Conservation (phyloP, 2,888 invertebrate species). For the Amphipyra tragopoginis region DNA sequence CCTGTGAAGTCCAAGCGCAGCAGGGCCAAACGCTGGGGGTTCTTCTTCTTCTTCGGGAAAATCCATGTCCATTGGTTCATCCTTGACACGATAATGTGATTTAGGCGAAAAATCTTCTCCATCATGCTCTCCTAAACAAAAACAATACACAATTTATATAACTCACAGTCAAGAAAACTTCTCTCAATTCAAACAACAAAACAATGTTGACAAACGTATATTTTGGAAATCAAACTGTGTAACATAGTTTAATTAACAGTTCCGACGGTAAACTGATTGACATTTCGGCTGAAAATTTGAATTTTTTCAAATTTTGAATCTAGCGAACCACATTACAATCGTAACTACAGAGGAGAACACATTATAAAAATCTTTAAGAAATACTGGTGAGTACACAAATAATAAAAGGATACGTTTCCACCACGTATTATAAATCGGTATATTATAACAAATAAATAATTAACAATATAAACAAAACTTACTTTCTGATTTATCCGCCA, state of each 20-base stretch:
- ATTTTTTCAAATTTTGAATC: constrained; percentile 90
- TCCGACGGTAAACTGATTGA: constrained; percentile 72
- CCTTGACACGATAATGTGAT: constrained; percentile 83
- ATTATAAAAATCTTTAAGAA: constrained; percentile 33
- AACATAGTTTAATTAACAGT: constrained; percentile 61
- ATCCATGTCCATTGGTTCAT: constrained; percentile 91
- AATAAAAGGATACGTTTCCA: constrained; percentile 35
- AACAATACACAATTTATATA: constrained; percentile 53
- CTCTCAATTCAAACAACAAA: constrained; percentile 10
- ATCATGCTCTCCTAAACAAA: constrained; percentile 75
- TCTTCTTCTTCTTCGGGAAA: constrained; percentile 92
- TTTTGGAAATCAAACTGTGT: constrained; percentile 17
- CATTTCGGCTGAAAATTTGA: constrained; percentile 84
- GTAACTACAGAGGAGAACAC: constrained; percentile 41
- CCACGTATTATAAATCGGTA: constrained; percentile 12
- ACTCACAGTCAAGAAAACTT: constrained; percentile 32
- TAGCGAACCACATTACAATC: constrained; percentile 69
- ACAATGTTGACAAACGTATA: constrained; percentile 4
- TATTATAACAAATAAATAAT: constrained; percentile 50
- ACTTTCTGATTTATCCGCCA: constrained; percentile 95
- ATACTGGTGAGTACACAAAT: constrained; percentile 49
- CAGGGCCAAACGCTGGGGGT: constrained; percentile 93
- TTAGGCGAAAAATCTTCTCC: constrained; percentile 71
- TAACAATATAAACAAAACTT: constrained; percentile 88
- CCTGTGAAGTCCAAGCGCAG: constrained; percentile 94